Evolutionary conservation across 2,113 vertebrate species (phyloP).

Genomic region (Sminthopsis crassicaudata): DNA sequence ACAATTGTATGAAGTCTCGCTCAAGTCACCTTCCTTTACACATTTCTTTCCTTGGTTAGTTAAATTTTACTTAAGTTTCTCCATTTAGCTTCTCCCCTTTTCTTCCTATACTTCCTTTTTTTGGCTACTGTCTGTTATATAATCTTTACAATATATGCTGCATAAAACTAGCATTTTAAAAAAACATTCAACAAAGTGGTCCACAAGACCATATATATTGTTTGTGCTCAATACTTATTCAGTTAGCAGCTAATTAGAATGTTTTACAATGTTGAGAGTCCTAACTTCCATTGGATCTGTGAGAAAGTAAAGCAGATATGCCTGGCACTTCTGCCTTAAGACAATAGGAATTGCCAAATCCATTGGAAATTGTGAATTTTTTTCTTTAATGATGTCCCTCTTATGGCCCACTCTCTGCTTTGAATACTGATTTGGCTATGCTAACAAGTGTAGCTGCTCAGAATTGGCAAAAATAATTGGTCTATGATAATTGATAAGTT

Average conservation of each 20-base stretch:
- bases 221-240: slow-evolving; percentile 59
- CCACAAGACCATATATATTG: slow-evolving; percentile 67
- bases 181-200: slow-evolving; percentile 57
- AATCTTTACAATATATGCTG: slow-evolving; percentile 23
- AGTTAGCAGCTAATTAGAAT: slow-evolving; percentile 29
- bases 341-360: slow-evolving; percentile 25
- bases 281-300: slow-evolving; percentile 13
- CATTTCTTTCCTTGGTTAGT: slow-evolving; percentile 58
- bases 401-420: slow-evolving; percentile 10
- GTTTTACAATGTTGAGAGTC: slow-evolving; percentile 50
- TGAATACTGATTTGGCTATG: slow-evolving; percentile 18
- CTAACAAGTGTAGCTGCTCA: slow-evolving; percentile 7
- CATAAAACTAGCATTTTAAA: slow-evolving; percentile 53
- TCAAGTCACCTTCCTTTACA: slow-evolving; percentile 72
- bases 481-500: neutral
- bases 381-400: neutral
- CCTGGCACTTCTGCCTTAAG: neutral
- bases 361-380: slow-evolving; percentile 16
- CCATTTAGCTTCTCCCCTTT: slow-evolving; percentile 52
- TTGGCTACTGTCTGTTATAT: slow-evolving; percentile 59
- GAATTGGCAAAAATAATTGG: neutral
- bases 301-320: neutral
- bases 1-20: slow-evolving; percentile 67
- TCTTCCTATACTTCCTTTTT: slow-evolving; percentile 18
- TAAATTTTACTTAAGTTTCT: slow-evolving; percentile 45